Evolutionary conservation across 2,888 invertebrate genomes (phyloP).

Genomic region (Cerastoderma edule): DNA sequence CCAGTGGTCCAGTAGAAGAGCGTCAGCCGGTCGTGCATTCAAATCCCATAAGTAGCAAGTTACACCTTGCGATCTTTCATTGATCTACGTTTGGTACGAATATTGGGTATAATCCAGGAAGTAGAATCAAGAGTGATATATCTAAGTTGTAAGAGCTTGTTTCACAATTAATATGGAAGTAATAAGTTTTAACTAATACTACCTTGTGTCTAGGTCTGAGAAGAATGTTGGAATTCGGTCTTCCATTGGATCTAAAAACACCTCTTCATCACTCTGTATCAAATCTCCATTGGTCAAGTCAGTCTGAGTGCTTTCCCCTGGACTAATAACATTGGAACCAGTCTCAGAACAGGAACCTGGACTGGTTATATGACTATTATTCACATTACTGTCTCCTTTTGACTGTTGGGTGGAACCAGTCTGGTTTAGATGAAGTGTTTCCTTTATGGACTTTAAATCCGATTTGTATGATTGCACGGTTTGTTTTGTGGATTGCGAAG

Average conservation of each 20-base stretch:
- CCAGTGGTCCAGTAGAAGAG: too few species aligned
- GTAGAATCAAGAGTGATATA: too few species aligned
- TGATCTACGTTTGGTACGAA: too few species aligned
- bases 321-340: constrained; percentile 10
- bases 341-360: constrained; percentile 1
- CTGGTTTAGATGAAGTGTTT: constrained; percentile 23
- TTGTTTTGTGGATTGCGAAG: constrained; percentile 10
- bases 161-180: too few species aligned
- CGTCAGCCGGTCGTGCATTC: too few species aligned
- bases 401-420: constrained; percentile 26
- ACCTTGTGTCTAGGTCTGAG: constrained; percentile 73
- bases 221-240: constrained; percentile 74
- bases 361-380: constrained; percentile 35
- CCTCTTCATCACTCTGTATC: constrained; percentile 60
- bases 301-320: neutral
- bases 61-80: too few species aligned
- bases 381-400: constrained; percentile 5
- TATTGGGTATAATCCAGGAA: too few species aligned
- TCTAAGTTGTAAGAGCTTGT: too few species aligned
- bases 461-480: constrained; percentile 43
- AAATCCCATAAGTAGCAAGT: too few species aligned
- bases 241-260: constrained; percentile 75
- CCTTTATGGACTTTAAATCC: constrained; percentile 31
- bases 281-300: neutral
- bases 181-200: too few species aligned